These are phyloP conservation scores for Erebia epiphron DNA, from an alignment of 2,888 invertebrate species.

Conservation along the genomic window DNA sequence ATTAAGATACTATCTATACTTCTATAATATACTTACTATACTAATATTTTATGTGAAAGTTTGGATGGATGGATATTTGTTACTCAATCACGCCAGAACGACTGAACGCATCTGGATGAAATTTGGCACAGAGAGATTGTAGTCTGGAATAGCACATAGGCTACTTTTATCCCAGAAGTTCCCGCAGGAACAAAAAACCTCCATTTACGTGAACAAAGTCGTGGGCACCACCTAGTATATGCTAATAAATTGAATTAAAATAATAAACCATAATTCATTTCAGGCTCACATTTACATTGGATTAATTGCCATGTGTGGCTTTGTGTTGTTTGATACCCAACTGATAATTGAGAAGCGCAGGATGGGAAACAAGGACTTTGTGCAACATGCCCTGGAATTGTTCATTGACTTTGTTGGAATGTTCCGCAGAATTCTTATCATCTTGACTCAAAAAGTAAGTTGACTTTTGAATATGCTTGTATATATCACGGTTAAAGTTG, in stretches of 20 bases:
- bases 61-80: no score
- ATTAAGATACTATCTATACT: no score
- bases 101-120: no score
- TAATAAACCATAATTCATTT: conserved; percentile 35
- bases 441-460: conserved; percentile 93
- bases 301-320: conserved; percentile 95
- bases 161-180: no score
- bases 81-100: no score
- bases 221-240: no score
- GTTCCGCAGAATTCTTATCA: conserved; percentile 95
- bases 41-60: no score
- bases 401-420: conserved; percentile 97
- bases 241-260: not conserved
- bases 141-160: no score
- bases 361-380: conserved; percentile 95
- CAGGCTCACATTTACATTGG: conserved; percentile 94
- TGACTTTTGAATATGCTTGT: not conserved
- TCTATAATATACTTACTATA: no score
- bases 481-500: not conserved
- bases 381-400: conserved; percentile 95
- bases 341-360: conserved; percentile 96
- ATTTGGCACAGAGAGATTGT: no score
- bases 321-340: conserved; percentile 98
- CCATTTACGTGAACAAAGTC: no score
- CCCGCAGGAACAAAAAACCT: no score